phyloP scores from a whole-genome alignment of 2,888 invertebrate species.

The Eledona agricola region DNA sequence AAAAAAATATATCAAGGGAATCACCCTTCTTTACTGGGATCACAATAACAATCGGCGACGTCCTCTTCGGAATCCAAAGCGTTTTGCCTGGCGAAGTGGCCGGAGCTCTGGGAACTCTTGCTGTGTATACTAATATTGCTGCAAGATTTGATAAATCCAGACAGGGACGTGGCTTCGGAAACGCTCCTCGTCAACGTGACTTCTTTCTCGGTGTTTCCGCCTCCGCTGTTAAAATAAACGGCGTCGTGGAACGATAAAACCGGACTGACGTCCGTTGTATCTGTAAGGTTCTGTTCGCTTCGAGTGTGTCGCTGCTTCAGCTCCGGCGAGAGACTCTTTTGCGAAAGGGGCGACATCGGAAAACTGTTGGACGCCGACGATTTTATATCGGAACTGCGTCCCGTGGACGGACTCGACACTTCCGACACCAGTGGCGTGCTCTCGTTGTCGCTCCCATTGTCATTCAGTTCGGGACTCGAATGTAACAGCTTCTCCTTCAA shows the following conservation, averaged over 20 bases:
- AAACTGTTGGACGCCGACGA: constrained; percentile 52
- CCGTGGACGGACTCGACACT: constrained; percentile 54
- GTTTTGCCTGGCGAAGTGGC: constrained; percentile 56
- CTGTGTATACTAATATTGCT: constrained; percentile 55
- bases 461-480: constrained; percentile 57
- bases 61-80: constrained; percentile 57
- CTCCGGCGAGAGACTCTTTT: constrained; percentile 48
- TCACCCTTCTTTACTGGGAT: constrained; percentile 47
- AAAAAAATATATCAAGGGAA: constrained; percentile 24
- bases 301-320: constrained; percentile 42
- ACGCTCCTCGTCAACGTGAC: constrained; percentile 49
- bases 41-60: constrained; percentile 55
- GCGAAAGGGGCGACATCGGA: constrained; percentile 49
- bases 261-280: constrained; percentile 45
- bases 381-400: constrained; percentile 50
- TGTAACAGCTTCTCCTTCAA: constrained; percentile 59
- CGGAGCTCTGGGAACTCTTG: constrained; percentile 50
- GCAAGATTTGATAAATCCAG: constrained; percentile 45
- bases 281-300: constrained; percentile 51
- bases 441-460: constrained; percentile 69
- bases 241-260: constrained; percentile 37
- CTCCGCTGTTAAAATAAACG: constrained; percentile 32
- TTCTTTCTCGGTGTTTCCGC: constrained; percentile 27
- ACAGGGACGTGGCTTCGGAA: constrained; percentile 52
- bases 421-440: constrained; percentile 72